Evolutionary conservation across 2,113 vertebrate genomes (phyloP).

Genomic region (Strix aluco): DNA sequence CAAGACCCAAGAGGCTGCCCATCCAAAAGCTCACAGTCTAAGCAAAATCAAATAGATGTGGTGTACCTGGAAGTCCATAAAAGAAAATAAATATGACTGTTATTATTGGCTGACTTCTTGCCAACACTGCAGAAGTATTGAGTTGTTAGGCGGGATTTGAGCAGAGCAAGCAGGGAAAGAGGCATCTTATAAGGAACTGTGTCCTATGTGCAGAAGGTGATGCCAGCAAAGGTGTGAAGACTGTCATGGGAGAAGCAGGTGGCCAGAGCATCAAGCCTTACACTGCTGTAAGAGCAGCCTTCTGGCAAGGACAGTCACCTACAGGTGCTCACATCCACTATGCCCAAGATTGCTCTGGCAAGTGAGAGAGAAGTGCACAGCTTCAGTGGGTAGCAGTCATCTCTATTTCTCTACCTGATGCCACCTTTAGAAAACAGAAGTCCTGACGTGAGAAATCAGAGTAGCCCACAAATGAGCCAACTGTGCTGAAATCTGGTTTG

Average conservation of each 20-base stretch:
- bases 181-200: not conserved
- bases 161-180: not conserved
- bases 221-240: not conserved
- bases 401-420: not conserved
- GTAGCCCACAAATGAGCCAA: conserved; percentile 39
- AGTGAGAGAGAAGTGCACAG: not conserved
- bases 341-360: not conserved
- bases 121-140: not conserved
- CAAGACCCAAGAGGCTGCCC: not conserved
- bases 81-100: not conserved
- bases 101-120: not conserved
- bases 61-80: not conserved
- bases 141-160: not conserved
- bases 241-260: not conserved
- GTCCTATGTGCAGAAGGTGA: not conserved
- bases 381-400: not conserved
- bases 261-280: not conserved
- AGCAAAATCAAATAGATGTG: not conserved
- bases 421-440: conserved; percentile 12
- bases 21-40: not conserved
- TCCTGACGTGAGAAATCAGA: not conserved
- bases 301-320: not conserved
- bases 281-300: not conserved
- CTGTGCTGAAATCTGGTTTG: conserved; percentile 55
- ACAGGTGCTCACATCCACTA: not conserved